Conservation (phyloP, 2,797 vertebrate genomes). For the Poeciliopsis turneri region DNA sequence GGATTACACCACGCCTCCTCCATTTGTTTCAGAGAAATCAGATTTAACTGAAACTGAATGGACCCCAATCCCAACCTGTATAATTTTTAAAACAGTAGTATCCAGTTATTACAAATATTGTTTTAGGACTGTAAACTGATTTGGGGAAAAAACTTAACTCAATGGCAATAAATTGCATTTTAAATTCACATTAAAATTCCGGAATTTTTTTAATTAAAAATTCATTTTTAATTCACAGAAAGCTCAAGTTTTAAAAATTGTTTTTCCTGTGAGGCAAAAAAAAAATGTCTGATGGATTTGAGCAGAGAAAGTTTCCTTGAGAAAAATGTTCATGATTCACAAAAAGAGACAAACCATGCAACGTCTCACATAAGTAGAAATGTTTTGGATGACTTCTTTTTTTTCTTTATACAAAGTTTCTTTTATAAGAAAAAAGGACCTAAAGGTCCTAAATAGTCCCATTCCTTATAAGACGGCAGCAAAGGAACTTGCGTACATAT, state of each 20-base stretch:
- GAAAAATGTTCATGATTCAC: conserved; percentile 54
- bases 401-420: conserved; percentile 67
- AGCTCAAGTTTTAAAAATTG: conserved; percentile 45
- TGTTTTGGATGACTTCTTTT: conserved; percentile 31
- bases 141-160: conserved; percentile 17
- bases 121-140: conserved; percentile 28
- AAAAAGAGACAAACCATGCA: conserved; percentile 76
- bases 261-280: conserved; percentile 23
- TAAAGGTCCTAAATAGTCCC: conserved; percentile 39
- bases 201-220: conserved; percentile 33
- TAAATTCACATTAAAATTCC: too few species aligned
- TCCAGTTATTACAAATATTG: conserved; percentile 7
- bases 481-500: conserved; percentile 24
- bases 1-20: background rate
- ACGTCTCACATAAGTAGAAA: conserved; percentile 68
- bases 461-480: conserved; percentile 31
- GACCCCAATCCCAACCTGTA: conserved; percentile 42
- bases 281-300: background rate
- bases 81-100: conserved; percentile 5
- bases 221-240: conserved; percentile 41
- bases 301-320: conserved; percentile 24
- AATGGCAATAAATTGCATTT: too few species aligned
- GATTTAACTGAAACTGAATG: conserved; percentile 39
- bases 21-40: conserved; percentile 1
- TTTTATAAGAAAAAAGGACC: conserved; percentile 37